Evolutionary conservation across 2,888 invertebrate species (phyloP).

Genomic region (Theretra japonica): DNA sequence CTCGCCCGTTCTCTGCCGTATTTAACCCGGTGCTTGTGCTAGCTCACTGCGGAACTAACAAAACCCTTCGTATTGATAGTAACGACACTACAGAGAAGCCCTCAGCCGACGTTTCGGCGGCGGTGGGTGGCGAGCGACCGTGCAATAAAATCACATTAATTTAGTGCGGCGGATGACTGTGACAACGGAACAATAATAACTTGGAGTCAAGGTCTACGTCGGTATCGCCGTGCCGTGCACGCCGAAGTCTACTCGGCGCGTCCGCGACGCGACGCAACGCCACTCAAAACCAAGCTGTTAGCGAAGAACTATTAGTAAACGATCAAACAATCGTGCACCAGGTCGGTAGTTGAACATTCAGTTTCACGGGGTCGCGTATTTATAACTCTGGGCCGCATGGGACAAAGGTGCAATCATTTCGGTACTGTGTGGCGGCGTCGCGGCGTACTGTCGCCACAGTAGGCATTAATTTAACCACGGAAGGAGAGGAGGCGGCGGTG

Average conservation of each 20-base stretch:
- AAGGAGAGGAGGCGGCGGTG: not conserved
- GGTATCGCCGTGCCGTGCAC: not conserved
- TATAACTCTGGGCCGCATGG: conserved; percentile 42
- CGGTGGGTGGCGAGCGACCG: conserved; percentile 35
- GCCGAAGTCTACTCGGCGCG: conserved; percentile 13
- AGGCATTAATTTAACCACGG: conserved; percentile 41
- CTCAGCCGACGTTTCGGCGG: conserved; percentile 20
- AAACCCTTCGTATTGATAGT: conserved; percentile 27
- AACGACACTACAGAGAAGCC: not conserved
- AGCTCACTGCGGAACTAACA: conserved; percentile 51
- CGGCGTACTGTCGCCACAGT: conserved; percentile 43
- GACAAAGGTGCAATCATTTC: conserved; percentile 47
- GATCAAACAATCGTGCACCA: conserved; percentile 27
- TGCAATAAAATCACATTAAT: conserved; percentile 41
- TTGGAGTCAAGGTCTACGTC: conserved; percentile 44
- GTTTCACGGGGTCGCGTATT: conserved; percentile 43
- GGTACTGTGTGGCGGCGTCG: conserved; percentile 48
- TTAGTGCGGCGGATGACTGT: conserved; percentile 40
- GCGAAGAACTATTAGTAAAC: not conserved
- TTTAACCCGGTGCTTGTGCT: conserved; percentile 47
- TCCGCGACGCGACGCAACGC: not conserved
- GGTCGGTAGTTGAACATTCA: conserved; percentile 37
- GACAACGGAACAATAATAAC: conserved; percentile 63
- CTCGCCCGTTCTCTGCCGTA: conserved; percentile 28
- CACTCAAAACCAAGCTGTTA: not conserved